Evolutionary conservation across 2,113 vertebrate species (phyloP).

Genomic region (Dipodomys stephensi): DNA sequence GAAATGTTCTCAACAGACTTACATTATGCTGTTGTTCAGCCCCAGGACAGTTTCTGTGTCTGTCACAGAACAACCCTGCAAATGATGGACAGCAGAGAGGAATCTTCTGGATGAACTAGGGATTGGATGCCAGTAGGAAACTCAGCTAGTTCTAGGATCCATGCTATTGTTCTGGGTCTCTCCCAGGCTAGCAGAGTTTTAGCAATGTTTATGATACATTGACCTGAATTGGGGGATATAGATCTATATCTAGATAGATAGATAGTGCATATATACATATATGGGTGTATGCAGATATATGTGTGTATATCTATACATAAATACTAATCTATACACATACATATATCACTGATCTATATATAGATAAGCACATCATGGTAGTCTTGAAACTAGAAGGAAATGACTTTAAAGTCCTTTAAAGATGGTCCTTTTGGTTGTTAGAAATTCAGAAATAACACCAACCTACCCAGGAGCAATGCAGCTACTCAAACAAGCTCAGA

Average conservation of each 20-base stretch:
- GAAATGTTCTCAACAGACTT: neutral
- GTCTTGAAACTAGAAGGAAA: neutral
- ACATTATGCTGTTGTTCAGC: neutral
- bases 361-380: too few species aligned
- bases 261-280: too few species aligned
- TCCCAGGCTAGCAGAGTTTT: neutral
- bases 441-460: neutral
- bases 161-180: too few species aligned
- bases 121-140: conserved; percentile 2
- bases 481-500: conserved; percentile 22
- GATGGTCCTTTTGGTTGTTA: neutral
- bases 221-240: neutral
- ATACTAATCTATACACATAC: too few species aligned
- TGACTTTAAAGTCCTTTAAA: neutral
- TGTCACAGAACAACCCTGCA: neutral
- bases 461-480: neutral
- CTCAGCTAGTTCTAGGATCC: too few species aligned
- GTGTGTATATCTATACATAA: too few species aligned
- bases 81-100: neutral
- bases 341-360: too few species aligned
- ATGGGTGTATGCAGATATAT: too few species aligned
- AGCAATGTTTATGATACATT: neutral
- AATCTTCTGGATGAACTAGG: neutral
- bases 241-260: too few species aligned
- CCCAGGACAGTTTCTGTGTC: neutral